phyloP scores from a whole-genome alignment of 2,113 vertebrate genomes.

The Nerophis lumbriciformis region DNA sequence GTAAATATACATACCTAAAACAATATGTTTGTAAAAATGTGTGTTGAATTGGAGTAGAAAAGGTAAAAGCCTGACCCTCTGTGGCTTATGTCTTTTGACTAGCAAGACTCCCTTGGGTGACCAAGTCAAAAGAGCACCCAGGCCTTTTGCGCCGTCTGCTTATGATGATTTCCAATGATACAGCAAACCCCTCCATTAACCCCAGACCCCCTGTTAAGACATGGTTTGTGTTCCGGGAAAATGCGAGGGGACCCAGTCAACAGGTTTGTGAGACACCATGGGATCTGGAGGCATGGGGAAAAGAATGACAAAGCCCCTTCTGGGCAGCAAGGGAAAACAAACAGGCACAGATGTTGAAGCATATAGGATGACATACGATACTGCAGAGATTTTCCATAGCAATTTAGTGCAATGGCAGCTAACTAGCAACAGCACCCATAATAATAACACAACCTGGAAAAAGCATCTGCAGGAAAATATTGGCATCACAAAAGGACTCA shows the following conservation, averaged over 20 bases:
- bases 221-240: conserved; percentile 5
- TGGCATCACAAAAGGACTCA: too few species aligned
- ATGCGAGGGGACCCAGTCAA: conserved; percentile 11
- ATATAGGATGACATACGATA: conserved; percentile 16
- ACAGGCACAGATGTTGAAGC: conserved; percentile 29
- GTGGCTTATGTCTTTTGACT: conserved; percentile 16
- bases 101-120: conserved; percentile 7
- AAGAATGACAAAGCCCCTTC: conserved; percentile 28
- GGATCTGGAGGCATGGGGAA: conserved; percentile 16
- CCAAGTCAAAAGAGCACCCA: background rate
- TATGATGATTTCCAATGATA: background rate
- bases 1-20: too few species aligned
- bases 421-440: too few species aligned
- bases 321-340: conserved; percentile 24
- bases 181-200: conserved; percentile 12
- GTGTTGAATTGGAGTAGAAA: background rate
- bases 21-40: background rate
- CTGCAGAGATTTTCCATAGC: background rate
- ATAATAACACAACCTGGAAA: background rate
- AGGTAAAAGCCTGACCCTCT: background rate
- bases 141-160: conserved; percentile 18
- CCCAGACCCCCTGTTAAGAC: background rate
- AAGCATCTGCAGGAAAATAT: background rate
- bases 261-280: conserved; percentile 7
- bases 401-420: background rate